Percentiles rank a stretch among this genome's conserved stretches.
phyloP scores from a whole-genome alignment of 2,797 vertebrate species.

The Crocodylus rhombifer region DNA sequence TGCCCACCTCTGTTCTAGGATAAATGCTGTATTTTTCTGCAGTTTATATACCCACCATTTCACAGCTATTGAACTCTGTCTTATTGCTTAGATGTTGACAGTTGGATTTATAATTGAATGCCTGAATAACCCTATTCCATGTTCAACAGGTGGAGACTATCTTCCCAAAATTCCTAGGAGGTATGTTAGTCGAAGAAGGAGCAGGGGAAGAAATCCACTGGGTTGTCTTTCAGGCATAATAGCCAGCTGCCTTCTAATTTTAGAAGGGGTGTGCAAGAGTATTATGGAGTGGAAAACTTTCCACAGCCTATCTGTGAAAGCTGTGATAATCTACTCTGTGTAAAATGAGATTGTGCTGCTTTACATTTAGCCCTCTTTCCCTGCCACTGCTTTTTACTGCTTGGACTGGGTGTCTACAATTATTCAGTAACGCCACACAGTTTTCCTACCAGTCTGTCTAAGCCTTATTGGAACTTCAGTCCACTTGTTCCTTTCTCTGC shows the following conservation, averaged over 20 bases:
- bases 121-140: constrained; percentile 55
- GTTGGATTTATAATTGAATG: constrained; percentile 71
- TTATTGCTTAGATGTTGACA: constrained; percentile 59
- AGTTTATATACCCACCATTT: neutral
- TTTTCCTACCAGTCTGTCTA: neutral
- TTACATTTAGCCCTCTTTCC: neutral
- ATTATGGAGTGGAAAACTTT: constrained; percentile 79
- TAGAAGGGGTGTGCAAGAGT: constrained; percentile 70
- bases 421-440: neutral
- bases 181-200: neutral
- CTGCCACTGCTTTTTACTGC: neutral
- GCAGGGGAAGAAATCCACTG: neutral
- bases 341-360: constrained; percentile 61
- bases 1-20: neutral
- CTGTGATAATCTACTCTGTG: constrained; percentile 12
- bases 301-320: constrained; percentile 62
- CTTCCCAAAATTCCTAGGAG: constrained; percentile 75
- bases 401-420: constrained; percentile 2
- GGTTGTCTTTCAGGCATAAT: constrained; percentile 33
- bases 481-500: neutral
- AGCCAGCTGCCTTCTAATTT: constrained; percentile 83
- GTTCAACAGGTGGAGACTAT: constrained; percentile 79
- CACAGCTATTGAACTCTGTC: constrained; percentile 57
- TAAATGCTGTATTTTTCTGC: neutral
- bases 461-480: neutral